Evolutionary conservation across 2,888 invertebrate species (phyloP).

Genomic region (Fragum fragum): DNA sequence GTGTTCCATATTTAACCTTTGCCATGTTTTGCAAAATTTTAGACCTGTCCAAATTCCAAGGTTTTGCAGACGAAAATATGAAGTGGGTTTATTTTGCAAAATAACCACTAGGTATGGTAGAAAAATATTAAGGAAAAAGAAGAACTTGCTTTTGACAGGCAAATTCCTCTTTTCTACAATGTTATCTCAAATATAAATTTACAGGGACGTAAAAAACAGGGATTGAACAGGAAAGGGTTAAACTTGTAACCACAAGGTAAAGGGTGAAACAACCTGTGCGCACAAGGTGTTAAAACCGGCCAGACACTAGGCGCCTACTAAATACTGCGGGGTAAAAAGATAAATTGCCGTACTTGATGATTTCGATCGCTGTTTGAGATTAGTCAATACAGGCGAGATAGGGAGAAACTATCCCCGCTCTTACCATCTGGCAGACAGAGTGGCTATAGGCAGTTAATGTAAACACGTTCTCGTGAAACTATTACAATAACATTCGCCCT

Average conservation of each 20-base stretch:
- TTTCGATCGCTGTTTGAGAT: conserved; percentile 65
- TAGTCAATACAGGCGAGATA: conserved; percentile 84
- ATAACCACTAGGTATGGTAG: too few relatives aligned
- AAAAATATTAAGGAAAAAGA: too few relatives aligned
- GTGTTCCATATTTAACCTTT: too few relatives aligned
- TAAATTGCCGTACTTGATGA: conserved; percentile 34
- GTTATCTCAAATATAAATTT: too few relatives aligned
- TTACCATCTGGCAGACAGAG: conserved; percentile 83
- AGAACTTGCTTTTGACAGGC: too few relatives aligned
- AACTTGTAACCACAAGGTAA: not conserved
- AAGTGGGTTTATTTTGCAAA: too few relatives aligned
- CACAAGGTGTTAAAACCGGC: conserved; percentile 26
- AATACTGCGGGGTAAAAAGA: conserved; percentile 37
- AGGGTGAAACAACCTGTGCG: conserved; percentile 19
- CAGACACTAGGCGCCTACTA: conserved; percentile 25
- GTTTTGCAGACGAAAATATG: too few relatives aligned
- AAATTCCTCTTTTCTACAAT: too few relatives aligned
- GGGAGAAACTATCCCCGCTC: conserved; percentile 79
- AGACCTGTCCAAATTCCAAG: too few relatives aligned
- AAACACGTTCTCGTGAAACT: conserved; percentile 71
- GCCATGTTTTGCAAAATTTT: too few relatives aligned
- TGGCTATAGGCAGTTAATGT: conserved; percentile 76
- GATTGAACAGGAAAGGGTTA: too few relatives aligned
- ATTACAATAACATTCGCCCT: conserved; percentile 60
- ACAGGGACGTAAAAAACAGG: too few relatives aligned